Percentiles rank a stretch among this genome's conserved stretches.
Evolutionary conservation across 2,113 vertebrate genomes (phyloP).

Genomic region (Austrofundulus limnaeus): DNA sequence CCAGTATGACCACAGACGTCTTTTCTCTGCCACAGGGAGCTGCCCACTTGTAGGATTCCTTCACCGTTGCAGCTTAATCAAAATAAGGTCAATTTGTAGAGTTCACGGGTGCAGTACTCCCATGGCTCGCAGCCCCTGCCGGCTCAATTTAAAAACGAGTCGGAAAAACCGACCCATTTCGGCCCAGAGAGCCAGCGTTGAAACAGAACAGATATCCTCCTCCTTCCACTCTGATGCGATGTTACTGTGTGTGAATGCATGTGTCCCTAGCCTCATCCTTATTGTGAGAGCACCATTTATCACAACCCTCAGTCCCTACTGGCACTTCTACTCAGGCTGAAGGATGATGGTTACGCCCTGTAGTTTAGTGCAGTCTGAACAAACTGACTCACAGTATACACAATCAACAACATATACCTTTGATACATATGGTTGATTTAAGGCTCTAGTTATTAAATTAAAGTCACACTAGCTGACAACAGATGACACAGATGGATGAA

Average conservation of each 20-base stretch:
- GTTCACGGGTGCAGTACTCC: slow-evolving; percentile 45
- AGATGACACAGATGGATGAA: slow-evolving; percentile 17
- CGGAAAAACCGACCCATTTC: slow-evolving; percentile 42
- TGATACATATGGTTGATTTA: slow-evolving; percentile 2
- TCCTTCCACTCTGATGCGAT: slow-evolving; percentile 36
- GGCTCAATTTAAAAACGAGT: slow-evolving; percentile 56
- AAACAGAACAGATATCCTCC: slow-evolving; percentile 57
- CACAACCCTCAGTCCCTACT: slow-evolving; percentile 41
- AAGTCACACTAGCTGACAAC: slow-evolving; percentile 16
- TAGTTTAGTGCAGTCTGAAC: slow-evolving; percentile 17
- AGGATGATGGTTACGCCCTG: slow-evolving; percentile 39
- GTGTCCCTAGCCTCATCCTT: slow-evolving; percentile 38
- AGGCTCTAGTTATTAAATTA: slow-evolving; percentile 1
- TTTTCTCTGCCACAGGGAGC: slow-evolving; percentile 36
- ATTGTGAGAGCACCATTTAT: slow-evolving; percentile 52
- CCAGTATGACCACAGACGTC: slow-evolving; percentile 36
- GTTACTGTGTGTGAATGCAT: slow-evolving; percentile 15
- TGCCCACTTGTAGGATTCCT: slow-evolving; percentile 33
- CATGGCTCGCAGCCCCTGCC: slow-evolving; percentile 31
- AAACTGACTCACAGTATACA: slow-evolving; percentile 8
- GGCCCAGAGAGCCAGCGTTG: slow-evolving; percentile 44
- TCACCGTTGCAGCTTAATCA: slow-evolving; percentile 37
- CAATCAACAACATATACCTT: background rate
- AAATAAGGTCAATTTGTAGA: slow-evolving; percentile 56
- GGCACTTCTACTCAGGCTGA: slow-evolving; percentile 50